Base-by-base conservation (phyloP, 2,888 invertebrate species). In the Morpho achilles region DNA sequence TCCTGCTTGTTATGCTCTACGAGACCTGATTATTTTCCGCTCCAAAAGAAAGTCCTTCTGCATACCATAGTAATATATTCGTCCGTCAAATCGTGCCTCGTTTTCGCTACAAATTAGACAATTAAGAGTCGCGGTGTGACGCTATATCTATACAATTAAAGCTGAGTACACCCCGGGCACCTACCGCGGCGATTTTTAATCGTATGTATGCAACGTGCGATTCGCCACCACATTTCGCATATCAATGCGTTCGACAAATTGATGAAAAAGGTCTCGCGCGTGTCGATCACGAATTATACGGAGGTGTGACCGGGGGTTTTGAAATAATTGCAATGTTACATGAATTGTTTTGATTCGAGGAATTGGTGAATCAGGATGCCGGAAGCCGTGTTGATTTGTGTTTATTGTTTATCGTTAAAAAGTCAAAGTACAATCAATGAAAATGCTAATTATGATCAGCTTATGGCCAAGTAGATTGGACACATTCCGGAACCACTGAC, bases 91-190 rank as follows among this genome's bases (percentile, higher is more conserved):
- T 79, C 73, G 70, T 79, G 76, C 80, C 80, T 80, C 82, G 87
- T 85, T 88, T 89, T 89, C 87, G 88, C 84, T 82, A 80, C 81
- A 90, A 90, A 89, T 89, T 85, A 90, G 87, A 87, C 90, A 82
- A 89, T 90, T 90, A 90, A 73, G 84, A 90, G 87, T 86, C 90
- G 74, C 64, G 55, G 62, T 79, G 80, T 81, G 84, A 72, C 72
- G 79, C 79, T 76, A 79, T 76, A 87, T 87, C 89, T 89, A 90
- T 90, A 84, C 74, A 87, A 89, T 90, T 90, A 89, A 87, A 87
- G 79, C 89, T 70, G 80, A 72, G 73, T 84, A 83, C 82, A 85
- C 82, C 69, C 72, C 73, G 79, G 82, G 77, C 82, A 89, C 90
- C 90, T 88, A 86, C 90, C 88, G 88, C 89, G 76, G 69, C 72